Evolutionary conservation across 1,140 invertebrate genomes (phyloP).

Genomic region (Megalonaias nervosa): DNA sequence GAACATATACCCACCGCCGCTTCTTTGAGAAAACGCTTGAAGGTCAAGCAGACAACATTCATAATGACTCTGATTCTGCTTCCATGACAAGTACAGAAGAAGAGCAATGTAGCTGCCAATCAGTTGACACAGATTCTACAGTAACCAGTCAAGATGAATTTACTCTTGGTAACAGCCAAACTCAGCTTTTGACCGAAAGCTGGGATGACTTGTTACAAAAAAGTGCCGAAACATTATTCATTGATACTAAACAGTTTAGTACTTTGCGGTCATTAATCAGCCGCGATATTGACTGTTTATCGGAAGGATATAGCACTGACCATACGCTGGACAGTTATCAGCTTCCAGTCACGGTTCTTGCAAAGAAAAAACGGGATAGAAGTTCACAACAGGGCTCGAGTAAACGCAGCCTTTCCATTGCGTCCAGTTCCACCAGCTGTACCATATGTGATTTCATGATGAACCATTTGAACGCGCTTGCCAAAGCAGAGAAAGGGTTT

Average conservation of each 20-base stretch:
- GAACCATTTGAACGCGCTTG: conserved; percentile 18
- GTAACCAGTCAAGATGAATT: conserved; percentile 11
- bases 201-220: conserved; percentile 46
- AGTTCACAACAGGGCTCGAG: not conserved
- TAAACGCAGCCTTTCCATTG: conserved; percentile 17
- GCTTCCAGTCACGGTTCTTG: conserved; percentile 42
- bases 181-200: conserved; percentile 47
- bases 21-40: conserved; percentile 39
- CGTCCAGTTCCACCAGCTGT: conserved; percentile 44
- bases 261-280: conserved; percentile 35
- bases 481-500: conserved; percentile 4
- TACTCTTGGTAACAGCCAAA: conserved; percentile 34
- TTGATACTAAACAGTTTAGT: conserved; percentile 25
- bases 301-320: conserved; percentile 50
- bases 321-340: conserved; percentile 37
- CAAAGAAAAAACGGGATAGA: conserved; percentile 22
- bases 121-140: conserved; percentile 27
- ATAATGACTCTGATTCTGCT: conserved; percentile 36
- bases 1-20: conserved; percentile 50
- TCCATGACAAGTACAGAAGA: conserved; percentile 33
- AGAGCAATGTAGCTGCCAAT: conserved; percentile 24
- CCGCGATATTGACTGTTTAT: conserved; percentile 48
- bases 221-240: conserved; percentile 17
- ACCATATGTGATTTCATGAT: conserved; percentile 41
- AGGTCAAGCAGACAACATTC: conserved; percentile 13